Evolutionary conservation across 2,113 vertebrate species (phyloP), one percentile per base, ranked within the genome.

Genomic region (Oenanthe melanoleuca): DNA sequence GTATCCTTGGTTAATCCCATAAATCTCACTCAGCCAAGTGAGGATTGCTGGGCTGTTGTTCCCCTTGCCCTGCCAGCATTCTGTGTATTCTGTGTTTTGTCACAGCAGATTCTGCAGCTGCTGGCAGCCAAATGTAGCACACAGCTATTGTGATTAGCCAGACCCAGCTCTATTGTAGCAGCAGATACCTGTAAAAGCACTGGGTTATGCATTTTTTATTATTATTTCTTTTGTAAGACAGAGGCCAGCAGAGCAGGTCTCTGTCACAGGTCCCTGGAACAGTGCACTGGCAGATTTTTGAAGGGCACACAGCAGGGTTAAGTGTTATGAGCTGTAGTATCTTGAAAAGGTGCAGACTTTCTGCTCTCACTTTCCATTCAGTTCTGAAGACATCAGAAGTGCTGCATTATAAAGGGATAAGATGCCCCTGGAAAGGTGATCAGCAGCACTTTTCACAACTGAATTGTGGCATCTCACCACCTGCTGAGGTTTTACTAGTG

Each of bases 371-470:
- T 72, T 80, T 65, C 28, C 37, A 25, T 64, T 92, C 34, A 53
- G 1, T 69, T 83, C 69, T 26, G 19, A 80, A 38, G 49, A 16
- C 1, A 2, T 18, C 0, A 0, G 4, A 70, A 78, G 33, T 38
- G 23, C 81, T 81, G 44, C 34, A 6, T 89, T 95, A 44, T 40
- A 44, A 6, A 73, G 40, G 44, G 23, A 28, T 88, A 16, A 61
- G 52, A 71, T 81, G 52, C 19, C 11, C 7, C 69, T 83, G 29
- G 60, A 91, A 94, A 52, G 33, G 77, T 74, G 60, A 91, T 59
- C 65, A 81, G 86, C 55, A 42, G 31, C 20, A 14, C 55, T 93
- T 80, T 44, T 59, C 24, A 47, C 44, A 11, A 20, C 24, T 24
- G 80, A 67, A 25, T 56, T 78, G 59, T 73, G 64, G 47, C 26